A percentile compares a stretch with the other conserved stretches of the same genome.
Conservation (phyloP, 2,113 vertebrate species). For the Pampusana beccarii region DNA sequence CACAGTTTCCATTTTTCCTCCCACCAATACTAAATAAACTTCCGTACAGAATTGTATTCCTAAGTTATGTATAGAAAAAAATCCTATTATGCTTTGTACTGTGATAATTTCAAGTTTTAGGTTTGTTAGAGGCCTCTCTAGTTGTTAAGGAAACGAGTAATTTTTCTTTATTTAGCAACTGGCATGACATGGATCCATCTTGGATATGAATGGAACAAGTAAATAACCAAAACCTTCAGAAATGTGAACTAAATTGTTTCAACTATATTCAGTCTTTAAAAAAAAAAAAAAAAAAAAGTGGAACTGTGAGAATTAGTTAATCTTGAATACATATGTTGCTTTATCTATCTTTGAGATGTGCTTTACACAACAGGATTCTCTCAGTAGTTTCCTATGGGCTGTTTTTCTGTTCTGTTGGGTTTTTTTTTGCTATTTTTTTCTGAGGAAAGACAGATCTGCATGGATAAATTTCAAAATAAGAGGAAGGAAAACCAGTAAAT, state of each 20-base stretch:
- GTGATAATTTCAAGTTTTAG: neutral
- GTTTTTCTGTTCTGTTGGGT: neutral
- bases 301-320: neutral
- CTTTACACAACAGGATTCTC: neutral
- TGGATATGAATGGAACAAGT: neutral
- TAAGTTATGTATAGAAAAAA: neutral
- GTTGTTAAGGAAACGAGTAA: neutral
- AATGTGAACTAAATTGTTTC: neutral
- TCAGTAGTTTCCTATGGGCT: neutral
- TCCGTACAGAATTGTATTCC: neutral
- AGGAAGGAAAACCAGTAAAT: neutral
- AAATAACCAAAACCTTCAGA: neutral
- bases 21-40: neutral
- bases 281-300: neutral
- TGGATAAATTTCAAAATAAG: neutral
- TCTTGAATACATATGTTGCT: neutral
- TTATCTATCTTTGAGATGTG: neutral
- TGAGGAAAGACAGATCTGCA: neutral
- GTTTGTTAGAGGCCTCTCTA: neutral
- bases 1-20: neutral
- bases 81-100: neutral
- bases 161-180: conserved; percentile 22
- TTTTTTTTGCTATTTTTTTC: neutral
- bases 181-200: neutral
- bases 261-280: neutral